Evolutionary conservation across 1,140 invertebrate genomes (phyloP).

Genomic region (Streblospio benedicti): DNA sequence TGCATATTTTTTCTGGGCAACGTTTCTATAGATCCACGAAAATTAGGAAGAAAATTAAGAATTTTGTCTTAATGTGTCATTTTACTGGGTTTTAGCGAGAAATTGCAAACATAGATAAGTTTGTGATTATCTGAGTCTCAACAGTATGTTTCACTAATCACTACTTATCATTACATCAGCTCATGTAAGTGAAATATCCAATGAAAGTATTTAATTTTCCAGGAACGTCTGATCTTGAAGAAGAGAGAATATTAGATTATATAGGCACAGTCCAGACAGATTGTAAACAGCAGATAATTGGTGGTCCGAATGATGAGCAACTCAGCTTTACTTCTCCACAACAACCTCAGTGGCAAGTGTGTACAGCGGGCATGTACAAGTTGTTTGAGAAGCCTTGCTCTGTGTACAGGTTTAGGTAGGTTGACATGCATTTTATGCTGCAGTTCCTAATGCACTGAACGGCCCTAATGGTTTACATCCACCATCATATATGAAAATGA

Average conservation of each 20-base stretch:
- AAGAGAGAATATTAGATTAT: background rate
- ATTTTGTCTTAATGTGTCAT: no score
- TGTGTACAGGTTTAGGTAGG: conserved; percentile 4
- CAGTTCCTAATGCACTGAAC: no score
- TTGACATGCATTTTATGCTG: background rate
- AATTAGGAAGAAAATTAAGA: no score
- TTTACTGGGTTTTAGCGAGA: no score
- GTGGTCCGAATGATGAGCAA: background rate
- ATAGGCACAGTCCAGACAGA: background rate
- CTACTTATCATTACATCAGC: no score
- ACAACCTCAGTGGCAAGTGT: conserved; percentile 3
- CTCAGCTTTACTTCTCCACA: background rate
- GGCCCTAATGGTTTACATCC: background rate
- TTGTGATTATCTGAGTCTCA: background rate
- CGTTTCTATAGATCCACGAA: no score
- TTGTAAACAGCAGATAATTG: conserved; percentile 9
- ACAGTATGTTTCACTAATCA: background rate
- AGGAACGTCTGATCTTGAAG: conserved; percentile 10
- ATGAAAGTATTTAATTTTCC: background rate
- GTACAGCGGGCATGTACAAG: background rate
- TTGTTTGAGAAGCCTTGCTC: conserved; percentile 1
- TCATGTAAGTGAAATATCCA: no score
- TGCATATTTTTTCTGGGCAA: no score
- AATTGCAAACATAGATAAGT: background rate
- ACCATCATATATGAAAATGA: background rate